Evolutionary conservation across 1,140 invertebrate genomes (phyloP).

Genomic region (Zaprionus inermis): DNA sequence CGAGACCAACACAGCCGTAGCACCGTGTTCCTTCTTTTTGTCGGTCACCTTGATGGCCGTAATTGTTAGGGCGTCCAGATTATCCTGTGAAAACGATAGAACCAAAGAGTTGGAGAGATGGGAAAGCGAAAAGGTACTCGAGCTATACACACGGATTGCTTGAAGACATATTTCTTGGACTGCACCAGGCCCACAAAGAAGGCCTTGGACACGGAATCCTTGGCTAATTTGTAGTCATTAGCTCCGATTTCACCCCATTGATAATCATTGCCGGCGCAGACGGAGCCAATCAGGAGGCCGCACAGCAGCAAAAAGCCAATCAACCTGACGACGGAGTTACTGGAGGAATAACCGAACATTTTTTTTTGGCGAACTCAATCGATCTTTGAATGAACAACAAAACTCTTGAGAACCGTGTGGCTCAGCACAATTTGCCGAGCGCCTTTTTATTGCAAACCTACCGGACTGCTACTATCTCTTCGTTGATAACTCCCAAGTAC

Average conservation of each 20-base stretch:
- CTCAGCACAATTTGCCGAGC: slow-evolving; percentile 3
- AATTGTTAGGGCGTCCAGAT: slow-evolving; percentile 66
- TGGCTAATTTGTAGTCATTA: slow-evolving; percentile 67
- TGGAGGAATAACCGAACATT: slow-evolving; percentile 22
- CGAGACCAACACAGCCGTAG: slow-evolving; percentile 50
- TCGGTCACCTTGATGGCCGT: slow-evolving; percentile 69
- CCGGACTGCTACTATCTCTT: not conserved
- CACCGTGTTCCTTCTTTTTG: slow-evolving; percentile 60
- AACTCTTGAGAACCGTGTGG: slow-evolving; percentile 15
- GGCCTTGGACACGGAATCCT: slow-evolving; percentile 65
- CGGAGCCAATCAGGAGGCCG: slow-evolving; percentile 23
- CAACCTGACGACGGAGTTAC: slow-evolving; percentile 4
- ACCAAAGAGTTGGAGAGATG: not conserved
- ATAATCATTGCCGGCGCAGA: slow-evolving; percentile 56
- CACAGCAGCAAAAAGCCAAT: slow-evolving; percentile 34
- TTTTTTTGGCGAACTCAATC: not conserved
- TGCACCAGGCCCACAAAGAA: slow-evolving; percentile 66
- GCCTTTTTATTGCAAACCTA: slow-evolving; percentile 46
- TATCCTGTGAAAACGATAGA: slow-evolving; percentile 38
- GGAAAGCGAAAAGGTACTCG: not conserved
- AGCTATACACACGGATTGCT: slow-evolving; percentile 52
- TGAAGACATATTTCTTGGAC: slow-evolving; percentile 67
- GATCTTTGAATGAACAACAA: slow-evolving; percentile 8
- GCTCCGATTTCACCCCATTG: slow-evolving; percentile 58
- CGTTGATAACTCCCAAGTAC: slow-evolving; percentile 30